phyloP scores from a whole-genome alignment of 1,140 invertebrate genomes.

The Hesperophylax magnus region DNA sequence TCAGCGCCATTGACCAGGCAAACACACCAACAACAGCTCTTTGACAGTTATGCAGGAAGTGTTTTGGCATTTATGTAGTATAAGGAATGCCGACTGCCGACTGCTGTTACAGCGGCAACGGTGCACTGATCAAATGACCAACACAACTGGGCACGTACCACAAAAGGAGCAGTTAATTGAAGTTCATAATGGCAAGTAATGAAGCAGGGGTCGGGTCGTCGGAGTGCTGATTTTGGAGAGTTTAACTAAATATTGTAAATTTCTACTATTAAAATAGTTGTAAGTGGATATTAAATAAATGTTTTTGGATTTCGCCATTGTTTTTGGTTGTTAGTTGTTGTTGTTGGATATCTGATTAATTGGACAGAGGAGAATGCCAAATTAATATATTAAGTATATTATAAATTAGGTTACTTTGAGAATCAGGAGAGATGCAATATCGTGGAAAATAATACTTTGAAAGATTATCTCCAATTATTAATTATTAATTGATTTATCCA shows the following conservation, averaged over 20 bases:
- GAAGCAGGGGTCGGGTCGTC: neutral
- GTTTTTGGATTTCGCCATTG: too few relatives aligned
- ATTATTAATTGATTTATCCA: too few relatives aligned
- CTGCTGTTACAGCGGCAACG: neutral
- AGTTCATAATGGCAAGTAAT: neutral
- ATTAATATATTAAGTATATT: too few relatives aligned
- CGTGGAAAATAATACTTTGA: too few relatives aligned
- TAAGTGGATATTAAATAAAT: too few relatives aligned
- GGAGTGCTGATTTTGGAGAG: neutral
- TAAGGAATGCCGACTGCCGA: neutral
- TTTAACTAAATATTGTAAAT: neutral
- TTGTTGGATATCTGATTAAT: too few relatives aligned
- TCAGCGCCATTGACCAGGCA: neutral
- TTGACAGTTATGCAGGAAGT: conserved; percentile 37
- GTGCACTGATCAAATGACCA: neutral
- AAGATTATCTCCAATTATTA: too few relatives aligned
- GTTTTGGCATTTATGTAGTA: conserved; percentile 22
- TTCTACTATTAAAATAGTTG: neutral
- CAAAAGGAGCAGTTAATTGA: neutral
- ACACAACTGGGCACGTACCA: neutral
- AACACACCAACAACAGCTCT: neutral
- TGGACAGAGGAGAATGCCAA: too few relatives aligned
- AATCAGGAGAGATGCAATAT: too few relatives aligned
- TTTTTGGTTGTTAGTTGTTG: too few relatives aligned
- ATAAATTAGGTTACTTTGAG: too few relatives aligned